phyloP scores from a whole-genome alignment of 2,113 vertebrate species.

The Dromas ardeola region DNA sequence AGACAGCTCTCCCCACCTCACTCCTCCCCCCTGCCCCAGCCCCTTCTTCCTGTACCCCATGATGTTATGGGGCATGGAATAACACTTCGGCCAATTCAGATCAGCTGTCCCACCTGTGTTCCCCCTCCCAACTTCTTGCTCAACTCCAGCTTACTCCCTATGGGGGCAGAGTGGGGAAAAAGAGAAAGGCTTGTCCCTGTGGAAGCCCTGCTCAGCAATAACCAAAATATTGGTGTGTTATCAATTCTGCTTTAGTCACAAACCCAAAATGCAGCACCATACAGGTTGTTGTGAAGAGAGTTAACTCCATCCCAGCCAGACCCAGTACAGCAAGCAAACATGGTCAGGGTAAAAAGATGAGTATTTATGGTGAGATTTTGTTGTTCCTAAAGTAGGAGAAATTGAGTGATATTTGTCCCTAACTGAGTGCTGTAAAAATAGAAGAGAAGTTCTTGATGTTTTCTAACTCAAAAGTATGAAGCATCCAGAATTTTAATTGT shows the following conservation, averaged over 20 bases:
- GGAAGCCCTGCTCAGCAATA: background rate
- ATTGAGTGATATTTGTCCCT: background rate
- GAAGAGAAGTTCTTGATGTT: background rate
- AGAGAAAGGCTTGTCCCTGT: background rate
- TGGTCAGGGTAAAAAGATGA: background rate
- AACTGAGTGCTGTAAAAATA: background rate
- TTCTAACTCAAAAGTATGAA: background rate
- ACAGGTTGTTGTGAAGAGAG: background rate
- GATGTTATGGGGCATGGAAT: background rate
- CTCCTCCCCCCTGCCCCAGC: background rate
- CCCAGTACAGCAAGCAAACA: background rate
- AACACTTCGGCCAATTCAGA: fast-evolving
- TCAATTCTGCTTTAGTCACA: background rate
- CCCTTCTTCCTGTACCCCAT: background rate
- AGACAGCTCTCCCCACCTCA: fast-evolving
- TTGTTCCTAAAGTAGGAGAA: background rate
- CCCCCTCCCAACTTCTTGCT: background rate
- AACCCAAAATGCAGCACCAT: background rate
- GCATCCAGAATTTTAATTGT: slow-evolving; percentile 3
- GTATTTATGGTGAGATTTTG: background rate
- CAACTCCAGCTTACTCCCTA: background rate
- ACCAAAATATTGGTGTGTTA: background rate
- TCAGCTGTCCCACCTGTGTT: background rate
- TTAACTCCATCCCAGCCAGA: background rate
- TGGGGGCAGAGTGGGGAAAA: background rate